Evolutionary conservation across 23 tunicate genomes (phyloP), one percentile per base, ranked within the genome.

Genomic region (Botrylloides violaceus): DNA sequence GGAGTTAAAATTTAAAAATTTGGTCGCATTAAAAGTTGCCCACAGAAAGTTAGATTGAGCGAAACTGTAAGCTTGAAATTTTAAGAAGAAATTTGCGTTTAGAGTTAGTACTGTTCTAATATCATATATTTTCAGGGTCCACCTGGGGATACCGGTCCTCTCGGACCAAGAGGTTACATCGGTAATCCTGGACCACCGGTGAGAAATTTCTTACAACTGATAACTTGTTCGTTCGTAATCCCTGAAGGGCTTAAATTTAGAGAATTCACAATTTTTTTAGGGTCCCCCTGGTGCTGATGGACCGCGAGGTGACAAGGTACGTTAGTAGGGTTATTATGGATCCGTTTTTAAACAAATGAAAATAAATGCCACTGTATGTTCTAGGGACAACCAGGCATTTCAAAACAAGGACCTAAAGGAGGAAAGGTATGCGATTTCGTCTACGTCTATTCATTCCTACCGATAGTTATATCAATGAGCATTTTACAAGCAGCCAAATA

Each of bases 171-270:
- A 70, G 97, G 97, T 49, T 64, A 53, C 21, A 60, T 60, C 28
- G 97, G 97, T 2, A 55, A 72, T 61, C 78, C 85, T 21, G 97
- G 97, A 19, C 97, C 97, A 18, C 97, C 97, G 30, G 97, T 83
- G 26, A 68, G 74, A 35, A 23, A 12, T 9, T n/a, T n/a, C n/a
- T n/a, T 12, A 59, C 53, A 43, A 9, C 53, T 7, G 53, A 7
- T 43, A 43, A 43, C 53, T 9, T 43, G 9, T 43, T 15, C 9
- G 15, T 43, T 43, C 53, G 15, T 43, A 43, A n/a, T n/a, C n/a
- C n/a, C n/a, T n/a, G n/a, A n/a, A n/a, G n/a, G n/a, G n/a, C n/a
- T n/a, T 18, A 47, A 47, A 47, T 47, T 18, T 12, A 18, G 18
- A 12, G 55, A 47, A 47, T 47, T 47, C 55, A n/a, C n/a, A n/a